phyloP scores from a whole-genome alignment of 2,888 invertebrate genomes.

The Noctua fimbriata region DNA sequence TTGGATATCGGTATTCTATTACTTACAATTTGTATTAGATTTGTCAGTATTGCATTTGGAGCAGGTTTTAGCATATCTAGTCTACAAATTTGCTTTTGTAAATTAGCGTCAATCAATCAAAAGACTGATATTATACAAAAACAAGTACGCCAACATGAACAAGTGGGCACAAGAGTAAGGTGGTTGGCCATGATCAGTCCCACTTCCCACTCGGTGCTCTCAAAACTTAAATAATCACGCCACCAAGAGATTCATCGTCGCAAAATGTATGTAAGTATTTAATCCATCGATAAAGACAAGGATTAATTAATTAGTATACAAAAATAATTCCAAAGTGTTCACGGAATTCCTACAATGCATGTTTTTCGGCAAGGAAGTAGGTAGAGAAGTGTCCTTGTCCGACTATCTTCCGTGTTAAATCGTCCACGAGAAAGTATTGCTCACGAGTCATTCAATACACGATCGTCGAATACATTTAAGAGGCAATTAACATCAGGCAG shows the following conservation, averaged over 20 bases:
- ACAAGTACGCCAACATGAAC: slow-evolving; percentile 46
- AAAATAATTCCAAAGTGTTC: slow-evolving; percentile 56
- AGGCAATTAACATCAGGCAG: slow-evolving; percentile 56
- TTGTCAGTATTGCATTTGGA: slow-evolving; percentile 40
- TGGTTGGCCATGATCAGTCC: slow-evolving; percentile 58
- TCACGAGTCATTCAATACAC: slow-evolving; percentile 58
- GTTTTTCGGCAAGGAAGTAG: slow-evolving; percentile 69
- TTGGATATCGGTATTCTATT: slow-evolving; percentile 57
- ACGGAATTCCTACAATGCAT: slow-evolving; percentile 66
- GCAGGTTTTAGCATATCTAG: slow-evolving; percentile 48
- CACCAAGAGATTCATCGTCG: slow-evolving; percentile 44
- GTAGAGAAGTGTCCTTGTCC: slow-evolving; percentile 68
- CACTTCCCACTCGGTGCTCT: slow-evolving; percentile 50
- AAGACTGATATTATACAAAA: slow-evolving; percentile 47
- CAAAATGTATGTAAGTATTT: slow-evolving; percentile 30
- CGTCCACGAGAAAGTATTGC: slow-evolving; percentile 72
- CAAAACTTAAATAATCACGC: slow-evolving; percentile 45
- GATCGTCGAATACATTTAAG: slow-evolving; percentile 58
- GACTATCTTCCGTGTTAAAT: slow-evolving; percentile 70
- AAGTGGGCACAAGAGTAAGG: slow-evolving; percentile 56
- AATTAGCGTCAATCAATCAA: slow-evolving; percentile 53
- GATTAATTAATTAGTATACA: slow-evolving; percentile 54
- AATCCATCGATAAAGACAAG: slow-evolving; percentile 33
- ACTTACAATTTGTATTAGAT: slow-evolving; percentile 45
- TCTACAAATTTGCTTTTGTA: slow-evolving; percentile 52